These are phyloP conservation scores for Coreius guichenoti DNA, from an alignment of 2,797 vertebrate species.

Conservation along the genomic window DNA sequence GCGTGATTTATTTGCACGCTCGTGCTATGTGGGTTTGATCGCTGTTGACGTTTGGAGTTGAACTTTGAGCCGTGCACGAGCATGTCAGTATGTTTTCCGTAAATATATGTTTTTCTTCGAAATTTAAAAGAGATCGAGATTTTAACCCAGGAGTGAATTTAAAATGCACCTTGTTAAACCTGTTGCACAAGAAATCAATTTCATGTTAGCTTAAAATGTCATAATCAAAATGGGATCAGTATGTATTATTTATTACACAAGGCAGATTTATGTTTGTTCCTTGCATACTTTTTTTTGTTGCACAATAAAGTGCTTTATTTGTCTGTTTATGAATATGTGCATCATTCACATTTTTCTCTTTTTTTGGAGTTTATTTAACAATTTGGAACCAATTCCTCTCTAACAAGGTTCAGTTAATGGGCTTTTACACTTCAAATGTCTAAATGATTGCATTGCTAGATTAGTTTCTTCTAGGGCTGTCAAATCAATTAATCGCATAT, in stretches of 20 bases:
- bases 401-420: not conserved
- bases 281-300: not conserved
- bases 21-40: not conserved
- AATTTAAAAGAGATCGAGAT: too few species aligned
- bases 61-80: not conserved
- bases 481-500: too few species aligned
- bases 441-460: not conserved
- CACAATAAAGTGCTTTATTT: not conserved
- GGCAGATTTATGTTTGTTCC: not conserved
- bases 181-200: not conserved
- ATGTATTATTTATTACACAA: not conserved
- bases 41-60: not conserved
- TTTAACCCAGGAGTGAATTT: not conserved
- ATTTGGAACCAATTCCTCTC: not conserved
- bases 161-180: not conserved
- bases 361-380: too few species aligned
- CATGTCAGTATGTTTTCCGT: not conserved
- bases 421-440: not conserved
- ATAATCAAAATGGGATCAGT: not conserved
- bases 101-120: too few species aligned
- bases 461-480: not conserved
- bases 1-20: not conserved
- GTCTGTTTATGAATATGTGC: not conserved
- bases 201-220: not conserved
- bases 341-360: too few species aligned